Base-by-base conservation (phyloP, 1,140 invertebrate genomes). In the Eupeodes corollae region DNA sequence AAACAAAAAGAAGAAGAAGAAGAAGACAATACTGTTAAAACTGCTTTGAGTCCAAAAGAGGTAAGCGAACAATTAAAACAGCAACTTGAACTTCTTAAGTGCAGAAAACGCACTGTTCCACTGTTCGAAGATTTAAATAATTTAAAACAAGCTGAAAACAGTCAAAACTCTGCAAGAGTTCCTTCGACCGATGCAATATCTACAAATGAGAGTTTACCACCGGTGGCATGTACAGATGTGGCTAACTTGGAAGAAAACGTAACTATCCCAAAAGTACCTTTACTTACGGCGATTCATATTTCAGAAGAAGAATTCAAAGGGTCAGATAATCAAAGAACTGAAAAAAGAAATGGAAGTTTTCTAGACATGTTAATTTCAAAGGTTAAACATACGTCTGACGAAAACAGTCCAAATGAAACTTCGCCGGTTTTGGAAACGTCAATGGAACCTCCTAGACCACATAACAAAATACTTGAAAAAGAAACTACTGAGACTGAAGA, bases 321-420 rank as follows among this genome's bases (percentile, higher is more conserved):
- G 3, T 26, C 21, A 5, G 21, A 3, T 8, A 8, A 26, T n/a
- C n/a, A n/a, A 3, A 26, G 3, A 3, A 26, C 21, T 26, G 21
- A 26, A 5, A 26, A 26, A 26, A 26, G 48, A 6, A 55, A 53
- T 15, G 52, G 52, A 21, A 65, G 65, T 43, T 65, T 65, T 16
- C 40, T 65, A 15, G 63, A 65, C 42, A 63, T 65, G 60, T 53
- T 65, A 0, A 65, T 65, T 37, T 59, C 44, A 33, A 65, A 65
- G 44, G 21, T 26, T 26, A 26, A 26, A 26, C 21, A 26, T 8
- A 26, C 3, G 21, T 5, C 21, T 8, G 3, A 8, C 8, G 21
- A 26, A 8, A 8, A 8, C 8, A 8, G 21, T 26, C 3, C 3
- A 26, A 26, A 3, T 26, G 21, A 26, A 26, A 26, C 21, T 26